phyloP scores from a whole-genome alignment of 2,888 invertebrate genomes.

The Agrochola lychnidis region DNA sequence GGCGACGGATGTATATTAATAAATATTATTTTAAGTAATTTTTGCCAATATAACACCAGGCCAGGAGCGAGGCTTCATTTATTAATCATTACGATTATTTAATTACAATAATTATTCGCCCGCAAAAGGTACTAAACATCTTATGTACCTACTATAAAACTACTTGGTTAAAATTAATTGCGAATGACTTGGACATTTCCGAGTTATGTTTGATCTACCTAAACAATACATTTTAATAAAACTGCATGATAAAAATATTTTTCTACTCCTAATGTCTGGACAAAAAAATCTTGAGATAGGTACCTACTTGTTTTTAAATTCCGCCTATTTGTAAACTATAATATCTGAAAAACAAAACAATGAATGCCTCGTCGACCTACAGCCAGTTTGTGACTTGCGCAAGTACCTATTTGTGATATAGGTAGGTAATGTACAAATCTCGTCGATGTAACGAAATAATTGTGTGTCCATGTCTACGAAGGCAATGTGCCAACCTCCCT shows the following conservation, averaged over 20 bases:
- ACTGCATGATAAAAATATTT: slow-evolving; percentile 9
- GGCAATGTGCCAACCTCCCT: not conserved
- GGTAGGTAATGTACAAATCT: slow-evolving; percentile 26
- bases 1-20: slow-evolving; percentile 65
- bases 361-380: slow-evolving; percentile 6
- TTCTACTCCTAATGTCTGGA: slow-evolving; percentile 12
- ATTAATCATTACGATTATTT: slow-evolving; percentile 11
- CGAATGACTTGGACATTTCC: not conserved
- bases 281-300: not conserved
- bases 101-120: slow-evolving; percentile 9
- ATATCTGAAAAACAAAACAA: slow-evolving; percentile 10
- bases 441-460: slow-evolving; percentile 21
- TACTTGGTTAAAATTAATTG: not conserved
- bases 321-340: slow-evolving; percentile 20
- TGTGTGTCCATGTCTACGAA: not conserved
- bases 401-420: slow-evolving; percentile 28
- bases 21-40: slow-evolving; percentile 50
- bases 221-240: not conserved
- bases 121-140: not conserved
- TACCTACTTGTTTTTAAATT: slow-evolving; percentile 16
- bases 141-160: not conserved
- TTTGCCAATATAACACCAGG: slow-evolving; percentile 80
- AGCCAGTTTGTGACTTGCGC: slow-evolving; percentile 1
- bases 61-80: slow-evolving; percentile 72
- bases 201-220: not conserved